Evolutionary conservation across 2,888 invertebrate genomes (phyloP).

Genomic region (Standfussiana lucernea): DNA sequence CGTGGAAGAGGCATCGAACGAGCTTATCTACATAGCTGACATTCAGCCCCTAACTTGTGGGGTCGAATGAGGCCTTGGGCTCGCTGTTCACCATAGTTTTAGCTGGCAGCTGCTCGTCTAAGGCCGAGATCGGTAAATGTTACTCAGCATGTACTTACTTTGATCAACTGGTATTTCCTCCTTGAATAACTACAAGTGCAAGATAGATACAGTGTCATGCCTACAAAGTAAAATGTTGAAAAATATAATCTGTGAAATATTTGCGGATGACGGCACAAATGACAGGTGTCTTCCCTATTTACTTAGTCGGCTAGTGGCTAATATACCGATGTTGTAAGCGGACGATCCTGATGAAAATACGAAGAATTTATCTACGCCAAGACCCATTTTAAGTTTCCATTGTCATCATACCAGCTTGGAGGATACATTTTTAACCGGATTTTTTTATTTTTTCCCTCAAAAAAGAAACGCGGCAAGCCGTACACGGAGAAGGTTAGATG

Average conservation of each 20-base stretch:
- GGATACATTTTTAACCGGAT: constrained; percentile 55
- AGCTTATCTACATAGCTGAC: not conserved
- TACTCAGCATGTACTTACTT: not conserved
- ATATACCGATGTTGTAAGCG: not conserved
- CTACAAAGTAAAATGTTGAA: not conserved
- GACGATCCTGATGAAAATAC: not conserved
- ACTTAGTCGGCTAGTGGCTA: not conserved
- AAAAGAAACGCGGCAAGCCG: constrained; percentile 94
- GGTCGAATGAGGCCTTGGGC: not conserved
- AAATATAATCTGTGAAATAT: not conserved
- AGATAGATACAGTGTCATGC: not conserved
- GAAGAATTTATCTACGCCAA: not conserved
- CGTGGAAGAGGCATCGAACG: not conserved
- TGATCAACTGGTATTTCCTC: not conserved
- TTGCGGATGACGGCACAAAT: not conserved
- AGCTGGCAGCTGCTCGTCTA: not conserved
- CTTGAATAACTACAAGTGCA: not conserved
- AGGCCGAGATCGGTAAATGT: not conserved
- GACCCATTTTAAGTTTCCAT: not conserved
- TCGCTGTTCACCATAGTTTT: not conserved
- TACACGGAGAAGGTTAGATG: constrained; percentile 95
- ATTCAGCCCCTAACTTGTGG: not conserved
- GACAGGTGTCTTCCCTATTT: no score
- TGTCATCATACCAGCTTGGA: constrained; percentile 1
- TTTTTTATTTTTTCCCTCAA: constrained; percentile 87